Conservation (phyloP, 2,888 invertebrate genomes). For the Cryptus viduatorius region DNA sequence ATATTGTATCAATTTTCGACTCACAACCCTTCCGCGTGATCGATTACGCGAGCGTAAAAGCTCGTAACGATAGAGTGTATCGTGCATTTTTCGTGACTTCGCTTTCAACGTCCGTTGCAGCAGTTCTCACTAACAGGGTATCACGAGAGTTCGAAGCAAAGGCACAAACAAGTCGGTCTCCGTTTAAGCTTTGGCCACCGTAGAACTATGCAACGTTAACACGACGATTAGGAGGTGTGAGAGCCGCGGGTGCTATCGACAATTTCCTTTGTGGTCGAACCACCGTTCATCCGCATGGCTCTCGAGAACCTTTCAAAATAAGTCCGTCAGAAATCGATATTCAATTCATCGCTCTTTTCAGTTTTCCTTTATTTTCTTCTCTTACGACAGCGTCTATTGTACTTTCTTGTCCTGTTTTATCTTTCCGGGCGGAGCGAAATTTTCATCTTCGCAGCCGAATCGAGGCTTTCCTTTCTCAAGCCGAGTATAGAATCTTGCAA, state of each 20-base stretch:
- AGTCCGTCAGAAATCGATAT: slow-evolving; percentile 18
- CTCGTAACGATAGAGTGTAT: background rate
- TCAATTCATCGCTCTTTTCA: slow-evolving; percentile 18
- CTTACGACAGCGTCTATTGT: background rate
- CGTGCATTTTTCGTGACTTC: slow-evolving; percentile 13
- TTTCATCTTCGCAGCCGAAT: background rate
- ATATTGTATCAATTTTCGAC: background rate
- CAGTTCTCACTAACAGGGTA: background rate
- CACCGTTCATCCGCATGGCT: slow-evolving; percentile 21
- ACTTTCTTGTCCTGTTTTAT: background rate
- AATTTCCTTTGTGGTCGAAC: slow-evolving; percentile 50
- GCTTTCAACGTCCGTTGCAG: slow-evolving; percentile 53
- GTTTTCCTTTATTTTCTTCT: background rate
- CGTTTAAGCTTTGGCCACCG: slow-evolving; percentile 46
- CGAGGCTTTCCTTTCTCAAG: background rate
- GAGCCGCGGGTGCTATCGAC: slow-evolving; percentile 34
- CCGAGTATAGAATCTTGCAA: slow-evolving; percentile 13
- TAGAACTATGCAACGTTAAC: slow-evolving; percentile 4
- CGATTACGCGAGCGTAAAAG: background rate
- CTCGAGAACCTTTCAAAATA: slow-evolving; percentile 1
- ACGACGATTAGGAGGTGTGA: slow-evolving; percentile 12
- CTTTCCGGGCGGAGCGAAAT: background rate
- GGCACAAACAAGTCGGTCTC: slow-evolving; percentile 34
- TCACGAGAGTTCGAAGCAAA: slow-evolving; percentile 7
- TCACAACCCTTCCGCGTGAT: background rate